phyloP scores from a whole-genome alignment of 1,140 invertebrate genomes.

The Aplysia californica region DNA sequence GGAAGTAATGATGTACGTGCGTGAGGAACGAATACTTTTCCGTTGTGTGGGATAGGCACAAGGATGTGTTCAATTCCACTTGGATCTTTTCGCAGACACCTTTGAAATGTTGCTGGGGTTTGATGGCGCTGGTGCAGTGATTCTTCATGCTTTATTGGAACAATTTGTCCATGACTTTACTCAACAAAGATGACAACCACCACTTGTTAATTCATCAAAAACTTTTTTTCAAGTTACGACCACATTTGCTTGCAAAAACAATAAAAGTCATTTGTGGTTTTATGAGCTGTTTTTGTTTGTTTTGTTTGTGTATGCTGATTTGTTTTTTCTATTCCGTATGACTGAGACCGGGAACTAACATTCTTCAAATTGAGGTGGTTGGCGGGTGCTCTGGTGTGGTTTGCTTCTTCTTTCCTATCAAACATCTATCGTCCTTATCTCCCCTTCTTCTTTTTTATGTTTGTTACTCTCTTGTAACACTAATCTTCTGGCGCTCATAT shows the following conservation, averaged over 20 bases:
- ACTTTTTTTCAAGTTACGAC: slow-evolving; percentile 13
- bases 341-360: no score
- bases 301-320: no score
- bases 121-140: slow-evolving; percentile 21
- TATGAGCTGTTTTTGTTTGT: neutral
- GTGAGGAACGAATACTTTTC: neutral
- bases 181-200: slow-evolving; percentile 22
- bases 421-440: no score
- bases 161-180: neutral
- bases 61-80: slow-evolving; percentile 6
- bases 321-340: no score
- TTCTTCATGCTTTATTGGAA: neutral
- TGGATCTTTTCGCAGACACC: neutral
- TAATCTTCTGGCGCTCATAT: no score
- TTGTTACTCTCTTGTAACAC: no score
- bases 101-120: slow-evolving; percentile 10
- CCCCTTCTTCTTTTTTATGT: no score
- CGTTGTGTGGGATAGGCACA: neutral
- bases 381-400: no score
- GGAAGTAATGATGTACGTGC: no score
- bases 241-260: slow-evolving; percentile 20
- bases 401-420: no score
- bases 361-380: no score
- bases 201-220: slow-evolving; percentile 13
- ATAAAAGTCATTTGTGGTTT: slow-evolving; percentile 23